Percentiles rank a stretch among this genome's conserved stretches.
Conservation (phyloP, 2,888 invertebrate species). For the Rhagonycha lutea region DNA sequence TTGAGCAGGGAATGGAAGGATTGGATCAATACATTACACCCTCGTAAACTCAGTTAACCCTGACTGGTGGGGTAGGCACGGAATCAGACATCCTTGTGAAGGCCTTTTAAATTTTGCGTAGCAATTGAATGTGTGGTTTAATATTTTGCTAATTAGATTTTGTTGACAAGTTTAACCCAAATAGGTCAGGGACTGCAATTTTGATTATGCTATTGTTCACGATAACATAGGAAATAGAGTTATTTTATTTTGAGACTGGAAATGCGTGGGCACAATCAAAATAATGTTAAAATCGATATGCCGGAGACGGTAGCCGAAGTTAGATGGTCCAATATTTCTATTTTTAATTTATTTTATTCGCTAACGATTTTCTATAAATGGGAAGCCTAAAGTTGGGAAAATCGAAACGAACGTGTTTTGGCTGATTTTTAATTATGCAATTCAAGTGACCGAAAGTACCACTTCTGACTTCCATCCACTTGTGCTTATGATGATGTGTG, state of each 20-base stretch:
- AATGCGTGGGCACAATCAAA: neutral
- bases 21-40: constrained; percentile 15
- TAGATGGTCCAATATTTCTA: neutral
- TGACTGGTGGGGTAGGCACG: constrained; percentile 23
- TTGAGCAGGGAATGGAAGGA: neutral
- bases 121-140: neutral
- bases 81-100: constrained; percentile 16
- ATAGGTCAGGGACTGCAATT: neutral
- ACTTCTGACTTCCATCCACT: neutral
- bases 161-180: neutral
- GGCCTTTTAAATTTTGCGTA: constrained; percentile 5
- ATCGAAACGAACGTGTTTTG: neutral
- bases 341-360: neutral
- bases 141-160: neutral
- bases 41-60: constrained; percentile 15
- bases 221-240: neutral
- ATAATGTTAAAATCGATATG: neutral
- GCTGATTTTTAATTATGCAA: no score
- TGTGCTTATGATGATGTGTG: neutral
- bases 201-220: neutral
- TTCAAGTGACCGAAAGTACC: neutral
- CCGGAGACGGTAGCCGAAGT: neutral
- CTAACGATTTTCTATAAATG: neutral
- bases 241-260: neutral
- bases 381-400: neutral